Evolutionary conservation across 2,797 vertebrate genomes (phyloP).

Genomic region (Gymnothorax reevesii): DNA sequence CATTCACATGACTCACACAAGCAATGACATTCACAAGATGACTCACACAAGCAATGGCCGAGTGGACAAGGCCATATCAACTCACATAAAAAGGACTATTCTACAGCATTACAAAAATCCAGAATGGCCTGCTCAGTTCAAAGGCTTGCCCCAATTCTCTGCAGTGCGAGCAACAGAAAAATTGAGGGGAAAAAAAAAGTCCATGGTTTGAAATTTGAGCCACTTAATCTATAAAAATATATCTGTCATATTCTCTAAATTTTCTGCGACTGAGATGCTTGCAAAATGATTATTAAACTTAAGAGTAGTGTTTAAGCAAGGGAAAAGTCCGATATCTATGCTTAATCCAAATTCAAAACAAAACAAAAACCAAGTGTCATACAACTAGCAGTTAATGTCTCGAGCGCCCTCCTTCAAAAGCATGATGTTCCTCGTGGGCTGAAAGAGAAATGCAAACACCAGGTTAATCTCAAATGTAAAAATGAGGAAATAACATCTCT

Average conservation of each 20-base stretch:
- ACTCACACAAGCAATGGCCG: too few species aligned
- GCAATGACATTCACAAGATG: background rate
- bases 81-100: slow-evolving; percentile 14
- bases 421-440: slow-evolving; percentile 92
- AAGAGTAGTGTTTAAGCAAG: slow-evolving; percentile 48
- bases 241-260: slow-evolving; percentile 48
- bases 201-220: slow-evolving; percentile 48
- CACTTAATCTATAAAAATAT: slow-evolving; percentile 68
- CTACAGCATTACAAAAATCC: slow-evolving; percentile 28
- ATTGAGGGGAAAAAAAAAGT: slow-evolving; percentile 45
- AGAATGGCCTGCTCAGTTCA: background rate
- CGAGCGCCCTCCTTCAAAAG: slow-evolving; percentile 88
- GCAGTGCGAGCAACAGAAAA: slow-evolving; percentile 10
- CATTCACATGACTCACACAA: background rate
- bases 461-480: slow-evolving; percentile 12
- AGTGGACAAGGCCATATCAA: slow-evolving; percentile 19
- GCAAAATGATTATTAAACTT: slow-evolving; percentile 56
- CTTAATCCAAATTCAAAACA: slow-evolving; percentile 8
- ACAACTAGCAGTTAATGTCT: slow-evolving; percentile 73
- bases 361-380: slow-evolving; percentile 48
- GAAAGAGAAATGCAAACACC: slow-evolving; percentile 52
- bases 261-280: slow-evolving; percentile 41
- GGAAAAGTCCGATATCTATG: slow-evolving; percentile 26
- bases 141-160: slow-evolving; percentile 16
- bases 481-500: background rate